These are phyloP conservation scores for Drosophila bunnanda DNA, from an alignment of 2,888 invertebrate species.

Conservation along the genomic window DNA sequence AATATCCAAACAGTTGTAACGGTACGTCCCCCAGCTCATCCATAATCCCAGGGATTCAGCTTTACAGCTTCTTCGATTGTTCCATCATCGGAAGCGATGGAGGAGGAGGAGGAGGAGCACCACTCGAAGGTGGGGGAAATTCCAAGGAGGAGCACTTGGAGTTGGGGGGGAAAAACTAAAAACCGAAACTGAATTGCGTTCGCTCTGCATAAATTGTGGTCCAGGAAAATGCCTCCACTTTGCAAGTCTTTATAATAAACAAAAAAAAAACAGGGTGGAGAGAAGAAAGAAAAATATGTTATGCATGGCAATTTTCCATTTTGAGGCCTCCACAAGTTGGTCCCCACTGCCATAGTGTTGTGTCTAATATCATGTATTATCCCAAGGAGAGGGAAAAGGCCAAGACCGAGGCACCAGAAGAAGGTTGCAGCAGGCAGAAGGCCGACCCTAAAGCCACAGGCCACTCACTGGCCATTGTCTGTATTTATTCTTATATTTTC, in stretches of 20 bases:
- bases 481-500: conserved; percentile 53
- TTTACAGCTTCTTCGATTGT: conserved; percentile 29
- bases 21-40: conserved; percentile 35
- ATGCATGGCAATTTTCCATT: conserved; percentile 82
- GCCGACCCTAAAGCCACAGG: conserved; percentile 16
- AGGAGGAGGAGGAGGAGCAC: background rate
- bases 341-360: conserved; percentile 18
- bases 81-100: conserved; percentile 7
- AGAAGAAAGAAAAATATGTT: conserved; percentile 65
- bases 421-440: background rate
- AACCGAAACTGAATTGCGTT: conserved; percentile 69
- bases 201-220: conserved; percentile 68
- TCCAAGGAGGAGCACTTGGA: background rate
- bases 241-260: conserved; percentile 72
- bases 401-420: conserved; percentile 6
- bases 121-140: background rate
- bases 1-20: conserved; percentile 35
- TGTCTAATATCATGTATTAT: conserved; percentile 76
- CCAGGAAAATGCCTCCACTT: conserved; percentile 48
- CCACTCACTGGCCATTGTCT: conserved; percentile 22
- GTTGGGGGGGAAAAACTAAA: background rate
- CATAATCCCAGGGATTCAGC: conserved; percentile 6
- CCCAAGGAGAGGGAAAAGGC: conserved; percentile 39
- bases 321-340: conserved; percentile 68
- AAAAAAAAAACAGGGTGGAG: conserved; percentile 22